Conservation (phyloP, 2,797 vertebrate genomes). For the Sandelia bainsii region DNA sequence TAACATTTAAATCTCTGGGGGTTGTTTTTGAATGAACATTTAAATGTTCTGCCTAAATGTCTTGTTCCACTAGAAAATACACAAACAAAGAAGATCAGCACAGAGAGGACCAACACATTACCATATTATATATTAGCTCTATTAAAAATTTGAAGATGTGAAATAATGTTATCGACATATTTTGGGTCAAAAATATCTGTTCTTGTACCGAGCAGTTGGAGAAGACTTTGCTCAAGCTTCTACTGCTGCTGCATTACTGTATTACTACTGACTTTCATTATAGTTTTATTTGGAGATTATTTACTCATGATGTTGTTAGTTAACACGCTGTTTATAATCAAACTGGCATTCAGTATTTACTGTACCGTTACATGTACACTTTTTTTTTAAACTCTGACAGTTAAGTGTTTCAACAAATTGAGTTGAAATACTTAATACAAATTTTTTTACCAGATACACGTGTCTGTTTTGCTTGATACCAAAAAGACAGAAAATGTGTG, state of each 20-base stretch:
- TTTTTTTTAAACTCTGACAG: neutral
- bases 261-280: too few species aligned
- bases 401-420: neutral
- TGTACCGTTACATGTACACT: neutral
- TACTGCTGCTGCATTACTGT: too few species aligned
- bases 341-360: neutral
- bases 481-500: neutral
- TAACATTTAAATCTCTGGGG: too few species aligned
- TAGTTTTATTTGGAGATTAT: too few species aligned
- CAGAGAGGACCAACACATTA: too few species aligned
- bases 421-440: conserved; percentile 26
- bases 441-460: neutral
- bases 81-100: neutral
- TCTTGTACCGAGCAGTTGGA: too few species aligned
- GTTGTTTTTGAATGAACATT: neutral
- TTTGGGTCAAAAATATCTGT: too few species aligned
- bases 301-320: too few species aligned
- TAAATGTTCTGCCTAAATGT: neutral
- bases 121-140: too few species aligned
- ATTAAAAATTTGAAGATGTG: too few species aligned
- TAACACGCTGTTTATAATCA: too few species aligned
- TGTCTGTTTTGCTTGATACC: conserved; percentile 10
- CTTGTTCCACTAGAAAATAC: conserved; percentile 17
- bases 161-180: neutral
- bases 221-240: too few species aligned